phyloP scores from a whole-genome alignment of 2,797 vertebrate species.

The Mastacembelus armatus region DNA sequence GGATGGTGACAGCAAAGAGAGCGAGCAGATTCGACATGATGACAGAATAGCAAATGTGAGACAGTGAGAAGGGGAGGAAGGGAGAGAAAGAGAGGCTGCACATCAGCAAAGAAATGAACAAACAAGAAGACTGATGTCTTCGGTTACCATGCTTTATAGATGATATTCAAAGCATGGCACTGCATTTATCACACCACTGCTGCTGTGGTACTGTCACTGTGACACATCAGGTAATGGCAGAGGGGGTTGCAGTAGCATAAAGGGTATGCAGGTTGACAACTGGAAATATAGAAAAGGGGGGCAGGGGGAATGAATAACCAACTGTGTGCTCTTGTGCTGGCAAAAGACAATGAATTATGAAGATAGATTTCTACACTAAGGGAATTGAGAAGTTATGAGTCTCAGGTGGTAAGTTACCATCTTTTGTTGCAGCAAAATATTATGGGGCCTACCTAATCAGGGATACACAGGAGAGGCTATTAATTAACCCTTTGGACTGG shows the following conservation, averaged over 20 bases:
- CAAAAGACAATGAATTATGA: constrained; percentile 58
- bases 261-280: constrained; percentile 35
- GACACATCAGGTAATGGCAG: constrained; percentile 49
- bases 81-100: neutral
- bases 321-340: constrained; percentile 18
- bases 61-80: neutral
- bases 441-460: constrained; percentile 31
- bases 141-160: constrained; percentile 66
- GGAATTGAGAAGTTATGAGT: constrained; percentile 37
- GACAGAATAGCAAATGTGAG: constrained; percentile 22
- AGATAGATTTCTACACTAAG: constrained; percentile 39
- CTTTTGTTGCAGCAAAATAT: constrained; percentile 23
- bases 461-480: constrained; percentile 41
- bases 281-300: constrained; percentile 28
- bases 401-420: constrained; percentile 17
- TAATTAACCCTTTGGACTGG: constrained; percentile 57
- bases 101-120: constrained; percentile 44
- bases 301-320: constrained; percentile 36
- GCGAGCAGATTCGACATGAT: constrained; percentile 11
- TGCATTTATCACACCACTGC: constrained; percentile 62
- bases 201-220: constrained; percentile 49
- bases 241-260: constrained; percentile 13
- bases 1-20: constrained; percentile 15
- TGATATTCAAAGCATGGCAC: constrained; percentile 71
- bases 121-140: constrained; percentile 70